A percentile compares a stretch with the other conserved stretches of the same genome.
These are phyloP conservation scores for Holothuria scabra DNA, from an alignment of 53 echinoderm and acorn worm genomes.

Conservation along the genomic window DNA sequence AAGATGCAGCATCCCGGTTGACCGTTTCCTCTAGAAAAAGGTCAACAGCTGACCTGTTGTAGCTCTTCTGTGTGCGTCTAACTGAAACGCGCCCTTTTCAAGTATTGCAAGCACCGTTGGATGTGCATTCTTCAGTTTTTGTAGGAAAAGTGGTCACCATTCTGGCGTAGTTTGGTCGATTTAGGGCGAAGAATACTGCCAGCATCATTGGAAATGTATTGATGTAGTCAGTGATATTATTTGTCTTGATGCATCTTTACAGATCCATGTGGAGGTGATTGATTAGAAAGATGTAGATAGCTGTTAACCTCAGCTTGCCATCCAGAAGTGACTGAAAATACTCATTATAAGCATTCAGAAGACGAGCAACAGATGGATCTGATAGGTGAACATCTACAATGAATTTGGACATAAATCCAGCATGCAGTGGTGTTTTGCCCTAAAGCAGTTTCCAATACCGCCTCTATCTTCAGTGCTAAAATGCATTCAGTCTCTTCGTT, in stretches of 20 bases:
- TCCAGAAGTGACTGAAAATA: constrained; percentile 53
- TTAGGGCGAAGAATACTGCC: constrained; percentile 70
- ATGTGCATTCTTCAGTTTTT: too few relatives aligned
- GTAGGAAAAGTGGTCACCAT: constrained; percentile 69
- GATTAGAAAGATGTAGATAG: constrained; percentile 52
- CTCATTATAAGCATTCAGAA: constrained; percentile 53
- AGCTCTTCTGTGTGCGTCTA: too few relatives aligned
- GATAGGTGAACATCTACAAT: constrained; percentile 52
- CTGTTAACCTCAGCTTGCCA: constrained; percentile 48
- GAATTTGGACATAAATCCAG: too few relatives aligned
- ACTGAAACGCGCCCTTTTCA: too few relatives aligned
- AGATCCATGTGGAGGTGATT: constrained; percentile 72
- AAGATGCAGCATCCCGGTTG: too few relatives aligned
- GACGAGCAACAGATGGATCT: constrained; percentile 50
- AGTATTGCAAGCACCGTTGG: too few relatives aligned
- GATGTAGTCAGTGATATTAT: constrained; percentile 65
- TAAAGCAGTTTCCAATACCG: too few relatives aligned
- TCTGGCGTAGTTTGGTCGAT: constrained; percentile 74
- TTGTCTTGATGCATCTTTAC: constrained; percentile 65
- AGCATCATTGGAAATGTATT: constrained; percentile 53
- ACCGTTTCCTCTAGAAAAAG: too few relatives aligned
- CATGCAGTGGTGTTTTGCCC: too few relatives aligned
- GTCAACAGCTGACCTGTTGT: too few relatives aligned
- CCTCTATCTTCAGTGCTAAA: too few relatives aligned
- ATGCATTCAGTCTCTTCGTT: too few relatives aligned